Base-by-base conservation (phyloP, 2,113 vertebrate species). In the Ornithorhynchus anatinus region DNA sequence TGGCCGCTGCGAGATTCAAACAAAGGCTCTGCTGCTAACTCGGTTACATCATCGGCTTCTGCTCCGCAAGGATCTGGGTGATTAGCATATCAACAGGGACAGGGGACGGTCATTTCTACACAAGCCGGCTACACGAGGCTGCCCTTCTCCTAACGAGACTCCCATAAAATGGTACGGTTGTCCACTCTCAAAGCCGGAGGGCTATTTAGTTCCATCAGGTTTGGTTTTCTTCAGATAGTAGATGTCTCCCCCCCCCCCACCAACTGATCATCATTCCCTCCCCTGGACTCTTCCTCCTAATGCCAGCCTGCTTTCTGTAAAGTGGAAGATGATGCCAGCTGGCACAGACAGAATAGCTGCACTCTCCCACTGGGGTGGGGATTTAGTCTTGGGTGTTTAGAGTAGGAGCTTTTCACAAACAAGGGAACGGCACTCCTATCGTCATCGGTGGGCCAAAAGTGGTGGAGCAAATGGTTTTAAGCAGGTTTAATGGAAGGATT, bases 11-110 rank as follows among this genome's bases (percentile, higher is more conserved):
- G 45, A 23, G 74, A 1, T 70, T 75, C 61, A 89, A 56, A 91
- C 91, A 93, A 91, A 92, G 88, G 85, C 48, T 80, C 77, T 60
- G 78, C 82, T 23, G 70, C 69, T 78, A 87, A 82, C 89, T 84
- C 3, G 44, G 85, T 85, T 78, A 56, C 83, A 74, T 92, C 89
- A 69, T 53, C 59, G 47, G 63, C 64, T 63, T 81, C 19, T 37
- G 43, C 52, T 72, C 72, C 75, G 45, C 63, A 75, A 78, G 59
- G 57, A 62, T 47, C 58, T 4, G 25, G 16, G 23, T 4, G 58
- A 85, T 81, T 84, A 72, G 52, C 79, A 69, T 67, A 58, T 42
- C 59, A 61, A 43, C 35, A 8, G 79, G 52, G 72, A 32, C 36
- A 77, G 58, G 77, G 74, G 59, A 33, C 5, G 47, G 32, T 19